These are phyloP conservation scores for Eretmochelys imbricata DNA, from an alignment of 2,113 vertebrate species.

Conservation along the genomic window DNA sequence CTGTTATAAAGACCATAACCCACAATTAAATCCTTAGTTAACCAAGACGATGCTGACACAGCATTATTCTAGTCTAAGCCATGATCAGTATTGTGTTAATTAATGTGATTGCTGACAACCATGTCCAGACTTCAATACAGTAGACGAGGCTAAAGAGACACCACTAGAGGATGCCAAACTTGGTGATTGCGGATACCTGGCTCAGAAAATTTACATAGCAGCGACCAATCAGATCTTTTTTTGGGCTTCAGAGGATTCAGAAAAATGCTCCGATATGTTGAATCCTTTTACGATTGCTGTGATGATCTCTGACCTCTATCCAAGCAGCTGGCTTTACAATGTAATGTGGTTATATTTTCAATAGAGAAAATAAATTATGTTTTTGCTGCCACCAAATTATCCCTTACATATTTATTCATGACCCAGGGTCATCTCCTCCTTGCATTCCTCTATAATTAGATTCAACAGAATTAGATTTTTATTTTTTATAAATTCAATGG, in stretches of 20 bases:
- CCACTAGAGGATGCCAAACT: fast-evolving
- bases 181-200: fast-evolving
- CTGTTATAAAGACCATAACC: neutral
- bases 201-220: fast-evolving
- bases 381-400: neutral
- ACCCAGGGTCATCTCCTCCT: neutral
- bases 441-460: neutral
- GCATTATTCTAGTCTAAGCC: neutral
- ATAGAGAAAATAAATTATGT: fast-evolving
- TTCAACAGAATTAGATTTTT: neutral
- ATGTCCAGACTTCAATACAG: neutral
- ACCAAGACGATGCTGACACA: fast-evolving
- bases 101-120: fast-evolving
- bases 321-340: fast-evolving
- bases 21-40: fast-evolving
- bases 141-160: fast-evolving
- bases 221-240: fast-evolving
- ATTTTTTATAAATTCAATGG: neutral
- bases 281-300: fast-evolving
- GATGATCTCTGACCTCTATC: fast-evolving
- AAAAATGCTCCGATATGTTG: fast-evolving
- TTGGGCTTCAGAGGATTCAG: fast-evolving
- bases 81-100: fast-evolving
- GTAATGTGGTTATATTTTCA: fast-evolving
- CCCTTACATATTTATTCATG: neutral